Conservation (phyloP, 2,888 invertebrate species). For the Eilema caniola region DNA sequence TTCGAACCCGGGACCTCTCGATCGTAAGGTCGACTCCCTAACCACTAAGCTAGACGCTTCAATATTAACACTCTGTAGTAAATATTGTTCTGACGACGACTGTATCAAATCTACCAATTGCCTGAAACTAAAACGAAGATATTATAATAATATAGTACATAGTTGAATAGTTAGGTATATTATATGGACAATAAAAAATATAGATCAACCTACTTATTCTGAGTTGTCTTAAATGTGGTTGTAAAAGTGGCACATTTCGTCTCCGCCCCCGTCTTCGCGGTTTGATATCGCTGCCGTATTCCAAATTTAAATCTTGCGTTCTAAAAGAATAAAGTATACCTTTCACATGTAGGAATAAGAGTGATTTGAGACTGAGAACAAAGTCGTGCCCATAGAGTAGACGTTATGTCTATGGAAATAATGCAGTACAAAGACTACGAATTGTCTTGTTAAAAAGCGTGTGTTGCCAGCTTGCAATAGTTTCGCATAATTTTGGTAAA, state of each 20-base stretch:
- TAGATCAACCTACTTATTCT: slow-evolving; percentile 60
- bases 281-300: slow-evolving; percentile 61
- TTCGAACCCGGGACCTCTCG: too few relatives aligned
- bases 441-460: slow-evolving; percentile 76
- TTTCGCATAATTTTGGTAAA: background rate
- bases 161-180: background rate
- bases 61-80: too few relatives aligned
- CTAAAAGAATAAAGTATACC: slow-evolving; percentile 13
- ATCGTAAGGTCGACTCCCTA: too few relatives aligned
- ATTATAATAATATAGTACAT: too few relatives aligned
- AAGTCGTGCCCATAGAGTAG: slow-evolving; percentile 24
- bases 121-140: too few relatives aligned
- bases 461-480: slow-evolving; percentile 35
- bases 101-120: too few relatives aligned
- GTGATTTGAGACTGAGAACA: background rate
- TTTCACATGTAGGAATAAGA: background rate
- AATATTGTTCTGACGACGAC: too few relatives aligned
- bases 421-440: slow-evolving; percentile 81
- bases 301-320: slow-evolving; percentile 27
- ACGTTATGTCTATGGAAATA: slow-evolving; percentile 71
- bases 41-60: too few relatives aligned
- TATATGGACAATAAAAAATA: slow-evolving; percentile 3
- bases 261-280: slow-evolving; percentile 66
- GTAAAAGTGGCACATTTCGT: slow-evolving; percentile 76
- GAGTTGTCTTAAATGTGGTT: slow-evolving; percentile 65